Evolutionary conservation across 2,113 vertebrate genomes (phyloP), one percentile per base, ranked within the genome.

Genomic region (Lucifuga dentata): DNA sequence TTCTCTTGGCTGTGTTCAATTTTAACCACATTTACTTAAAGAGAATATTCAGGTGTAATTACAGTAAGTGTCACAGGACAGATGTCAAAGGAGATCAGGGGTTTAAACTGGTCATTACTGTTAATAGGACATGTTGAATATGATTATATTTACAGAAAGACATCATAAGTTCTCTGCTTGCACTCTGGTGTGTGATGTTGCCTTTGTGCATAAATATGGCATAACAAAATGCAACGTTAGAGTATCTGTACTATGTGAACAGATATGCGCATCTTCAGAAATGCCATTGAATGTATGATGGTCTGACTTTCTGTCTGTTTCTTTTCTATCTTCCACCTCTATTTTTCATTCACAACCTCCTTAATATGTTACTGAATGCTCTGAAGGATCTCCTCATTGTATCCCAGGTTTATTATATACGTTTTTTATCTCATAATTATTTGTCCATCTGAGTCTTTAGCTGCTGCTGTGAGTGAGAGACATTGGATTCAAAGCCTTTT

Each of bases 341-440:
- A 3, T 29, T 19, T 48, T 55, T 49, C 36, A 56, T 41, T 61
- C 35, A 43, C 24, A 48, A 16, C 21, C 39, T 49, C 12, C 21
- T 62, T 26, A 62, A 62, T 62, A 33, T 60, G 61, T 49, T n/a
- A 73, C 23, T 1, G 43, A 59, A 51, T 21, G 10, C 45, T 62
- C 63, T 11, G 39, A 39, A 68, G 39, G 48, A 40, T 53, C 5
- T 58, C 35, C n/a, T 44, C 43, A 38, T 33, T 70, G 36, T 36
- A 45, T 66, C 5, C 8, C 38, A 21, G 8, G 1, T 51, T 43
- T 38, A 39, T 61, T 64, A 57, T 41, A 5, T 52, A 35, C 53
- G 3, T 43, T 67, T 50, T 73, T 44, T 19, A 16, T 50, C 16
- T 40, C 19, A 46, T 16, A 32, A 15, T 23, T 19, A 58, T 78